phyloP scores from a whole-genome alignment of 2,113 vertebrate species.

The Chaetodon trifascialis region DNA sequence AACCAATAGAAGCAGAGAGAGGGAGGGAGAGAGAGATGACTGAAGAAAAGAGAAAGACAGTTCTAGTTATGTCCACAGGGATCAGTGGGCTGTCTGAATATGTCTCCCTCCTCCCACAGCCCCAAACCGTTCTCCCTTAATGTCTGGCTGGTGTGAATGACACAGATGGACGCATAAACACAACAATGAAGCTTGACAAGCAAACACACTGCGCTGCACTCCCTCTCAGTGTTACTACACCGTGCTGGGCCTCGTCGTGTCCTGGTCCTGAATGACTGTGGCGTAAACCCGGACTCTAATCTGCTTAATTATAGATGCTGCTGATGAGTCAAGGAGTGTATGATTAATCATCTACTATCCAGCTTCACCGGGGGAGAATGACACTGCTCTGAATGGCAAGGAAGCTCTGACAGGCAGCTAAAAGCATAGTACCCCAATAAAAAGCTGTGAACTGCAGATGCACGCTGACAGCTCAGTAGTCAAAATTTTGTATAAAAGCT shows the following conservation, averaged over 20 bases:
- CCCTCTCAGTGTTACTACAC: not conserved
- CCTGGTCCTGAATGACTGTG: slow-evolving; percentile 37
- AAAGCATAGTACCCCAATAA: not conserved
- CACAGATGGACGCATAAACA: slow-evolving; percentile 2
- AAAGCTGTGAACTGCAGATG: not conserved
- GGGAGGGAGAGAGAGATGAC: not conserved
- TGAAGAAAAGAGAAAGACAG: slow-evolving; percentile 7
- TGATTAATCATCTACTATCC: slow-evolving; percentile 52
- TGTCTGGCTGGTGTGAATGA: slow-evolving; percentile 21
- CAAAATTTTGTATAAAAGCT: not conserved
- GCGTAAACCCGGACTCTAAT: slow-evolving; percentile 33
- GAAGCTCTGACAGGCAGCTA: not conserved
- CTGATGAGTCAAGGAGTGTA: slow-evolving; percentile 50
- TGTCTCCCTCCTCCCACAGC: slow-evolving; percentile 24
- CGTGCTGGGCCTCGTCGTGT: not conserved
- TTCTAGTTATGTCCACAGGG: slow-evolving; percentile 39
- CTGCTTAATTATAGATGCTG: slow-evolving; percentile 62
- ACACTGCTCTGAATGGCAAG: slow-evolving; percentile 16
- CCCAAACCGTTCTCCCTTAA: slow-evolving; percentile 17
- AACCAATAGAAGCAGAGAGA: slow-evolving; percentile 15
- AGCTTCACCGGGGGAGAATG: slow-evolving; percentile 38
- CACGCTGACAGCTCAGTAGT: not conserved
- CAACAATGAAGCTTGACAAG: slow-evolving; percentile 13
- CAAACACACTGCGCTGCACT: not conserved
- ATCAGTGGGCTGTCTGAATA: slow-evolving; percentile 40